phyloP scores from a whole-genome alignment of 2,797 vertebrate species.

The Scleropages formosus region DNA sequence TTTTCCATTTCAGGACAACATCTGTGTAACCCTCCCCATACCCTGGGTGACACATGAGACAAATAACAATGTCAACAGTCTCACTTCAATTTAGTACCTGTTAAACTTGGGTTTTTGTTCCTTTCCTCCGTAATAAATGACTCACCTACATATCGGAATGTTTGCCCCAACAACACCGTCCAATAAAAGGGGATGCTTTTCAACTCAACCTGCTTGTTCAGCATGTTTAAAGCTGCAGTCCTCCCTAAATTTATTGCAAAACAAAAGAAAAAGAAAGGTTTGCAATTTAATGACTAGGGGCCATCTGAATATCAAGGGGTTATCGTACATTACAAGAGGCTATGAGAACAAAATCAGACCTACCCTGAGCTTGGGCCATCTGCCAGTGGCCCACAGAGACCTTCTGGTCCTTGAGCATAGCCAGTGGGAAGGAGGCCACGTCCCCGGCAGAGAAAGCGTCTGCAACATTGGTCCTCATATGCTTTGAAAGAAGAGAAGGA shows the following conservation, averaged over 20 bases:
- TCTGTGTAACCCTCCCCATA: constrained; percentile 76
- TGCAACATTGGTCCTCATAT: constrained; percentile 66
- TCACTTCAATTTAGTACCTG: not conserved
- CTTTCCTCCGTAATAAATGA: not conserved
- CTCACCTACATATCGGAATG: constrained; percentile 76
- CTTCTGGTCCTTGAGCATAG: constrained; percentile 57
- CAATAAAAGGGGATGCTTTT: constrained; percentile 81
- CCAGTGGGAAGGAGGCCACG: constrained; percentile 72
- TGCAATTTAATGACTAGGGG: not conserved
- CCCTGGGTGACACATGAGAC: constrained; percentile 54
- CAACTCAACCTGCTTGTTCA: constrained; percentile 59
- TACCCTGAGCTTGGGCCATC: constrained; percentile 80
- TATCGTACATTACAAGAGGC: not conserved
- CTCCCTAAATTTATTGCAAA: too few species aligned
- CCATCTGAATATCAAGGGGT: not conserved
- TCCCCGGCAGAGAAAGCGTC: constrained; percentile 78
- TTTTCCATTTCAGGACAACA: constrained; percentile 71
- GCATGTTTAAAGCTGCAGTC: constrained; percentile 76
- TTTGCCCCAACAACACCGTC: constrained; percentile 74
- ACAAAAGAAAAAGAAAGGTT: too few species aligned
- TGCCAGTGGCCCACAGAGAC: constrained; percentile 79
- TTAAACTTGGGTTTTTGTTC: not conserved
- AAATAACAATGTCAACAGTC: not conserved
- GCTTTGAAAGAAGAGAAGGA: too few species aligned
- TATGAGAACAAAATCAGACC: not conserved